These are phyloP conservation scores for Hypsopygia costalis DNA, from an alignment of 2,888 invertebrate genomes.

Conservation along the genomic window DNA sequence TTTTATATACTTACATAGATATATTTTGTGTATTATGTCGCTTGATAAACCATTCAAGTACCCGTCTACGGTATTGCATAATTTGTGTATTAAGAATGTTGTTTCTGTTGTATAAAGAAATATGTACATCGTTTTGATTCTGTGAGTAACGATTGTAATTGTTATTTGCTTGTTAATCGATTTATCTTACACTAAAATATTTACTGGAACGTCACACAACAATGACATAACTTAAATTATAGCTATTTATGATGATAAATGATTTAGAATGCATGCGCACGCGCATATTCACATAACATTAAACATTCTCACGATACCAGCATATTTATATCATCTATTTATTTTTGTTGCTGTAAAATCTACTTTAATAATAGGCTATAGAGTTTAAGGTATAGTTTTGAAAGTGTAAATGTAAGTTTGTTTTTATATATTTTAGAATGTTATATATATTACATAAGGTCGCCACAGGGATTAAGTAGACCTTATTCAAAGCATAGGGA, in stretches of 20 bases:
- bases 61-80: no score
- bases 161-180: not conserved
- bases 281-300: constrained; percentile 24
- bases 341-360: constrained; percentile 13
- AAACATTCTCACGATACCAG: constrained; percentile 4
- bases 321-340: not conserved
- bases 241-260: constrained; percentile 26
- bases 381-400: not conserved
- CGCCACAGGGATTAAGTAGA: not conserved
- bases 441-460: not conserved
- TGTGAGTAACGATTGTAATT: no score
- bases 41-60: no score
- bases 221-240: constrained; percentile 6
- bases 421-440: not conserved
- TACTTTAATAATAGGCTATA: not conserved
- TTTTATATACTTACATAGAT: no score
- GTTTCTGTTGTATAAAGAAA: no score
- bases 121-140: no score
- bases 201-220: constrained; percentile 4
- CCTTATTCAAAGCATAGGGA: no score
- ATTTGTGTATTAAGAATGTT: no score
- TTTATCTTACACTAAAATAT: not conserved
- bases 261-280: constrained; percentile 22
- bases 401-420: not conserved
- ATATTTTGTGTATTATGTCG: no score